Evolutionary conservation across 2,888 invertebrate genomes (phyloP).

Genomic region (Cataglyphis altisquamis): DNA sequence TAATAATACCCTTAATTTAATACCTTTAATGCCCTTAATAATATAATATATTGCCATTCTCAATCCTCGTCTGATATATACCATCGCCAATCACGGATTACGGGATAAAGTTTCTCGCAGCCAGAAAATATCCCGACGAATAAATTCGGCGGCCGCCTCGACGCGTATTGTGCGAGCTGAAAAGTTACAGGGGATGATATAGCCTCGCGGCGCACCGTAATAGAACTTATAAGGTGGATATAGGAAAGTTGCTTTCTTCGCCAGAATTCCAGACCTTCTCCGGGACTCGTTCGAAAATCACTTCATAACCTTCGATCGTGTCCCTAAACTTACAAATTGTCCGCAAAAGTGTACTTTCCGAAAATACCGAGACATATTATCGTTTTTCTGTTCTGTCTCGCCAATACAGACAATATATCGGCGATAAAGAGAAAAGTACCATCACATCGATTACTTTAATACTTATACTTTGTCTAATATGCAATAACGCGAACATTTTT

Average conservation of each 20-base stretch:
- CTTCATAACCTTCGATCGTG: conserved; percentile 47
- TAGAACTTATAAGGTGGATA: conserved; percentile 38
- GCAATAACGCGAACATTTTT: background rate
- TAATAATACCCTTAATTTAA: too few relatives aligned
- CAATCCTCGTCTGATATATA: background rate
- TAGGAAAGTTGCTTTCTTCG: conserved; percentile 46
- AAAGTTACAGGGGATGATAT: conserved; percentile 47
- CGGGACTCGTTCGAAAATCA: conserved; percentile 44
- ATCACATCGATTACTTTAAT: conserved; percentile 10
- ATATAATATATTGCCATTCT: background rate
- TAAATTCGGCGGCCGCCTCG: conserved; percentile 36
- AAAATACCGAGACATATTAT: background rate
- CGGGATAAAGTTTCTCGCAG: conserved; percentile 11
- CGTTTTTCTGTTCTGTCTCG: background rate
- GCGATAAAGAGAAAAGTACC: background rate
- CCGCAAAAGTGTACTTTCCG: conserved; percentile 2
- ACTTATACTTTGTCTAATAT: background rate
- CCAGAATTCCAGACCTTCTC: conserved; percentile 38
- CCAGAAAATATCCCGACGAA: conserved; percentile 19
- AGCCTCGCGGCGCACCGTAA: conserved; percentile 30
- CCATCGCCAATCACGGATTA: conserved; percentile 8
- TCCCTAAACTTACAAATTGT: conserved; percentile 42
- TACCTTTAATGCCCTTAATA: background rate
- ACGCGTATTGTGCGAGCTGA: conserved; percentile 43
- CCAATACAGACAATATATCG: background rate